phyloP scores from a whole-genome alignment of 2,113 vertebrate species.

The Pantherophis guttatus region DNA sequence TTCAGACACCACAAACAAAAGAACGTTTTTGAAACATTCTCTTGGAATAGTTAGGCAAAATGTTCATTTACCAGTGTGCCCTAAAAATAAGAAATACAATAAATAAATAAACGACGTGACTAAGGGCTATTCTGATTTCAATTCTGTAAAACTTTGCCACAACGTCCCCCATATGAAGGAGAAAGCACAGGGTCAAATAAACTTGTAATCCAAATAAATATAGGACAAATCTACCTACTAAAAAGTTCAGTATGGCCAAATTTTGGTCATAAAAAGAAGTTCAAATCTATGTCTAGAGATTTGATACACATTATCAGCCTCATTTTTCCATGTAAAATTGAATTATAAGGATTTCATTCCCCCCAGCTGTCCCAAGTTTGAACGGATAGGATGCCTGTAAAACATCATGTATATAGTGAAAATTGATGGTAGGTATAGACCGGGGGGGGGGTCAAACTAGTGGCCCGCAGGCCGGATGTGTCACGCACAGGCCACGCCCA shows the following conservation, averaged over 20 bases:
- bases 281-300: background rate
- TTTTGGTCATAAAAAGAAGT: background rate
- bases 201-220: background rate
- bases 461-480: no score
- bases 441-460: no score
- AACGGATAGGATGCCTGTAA: background rate
- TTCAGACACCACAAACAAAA: background rate
- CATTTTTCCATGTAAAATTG: background rate
- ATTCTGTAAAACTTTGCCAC: background rate
- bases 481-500: no score
- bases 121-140: background rate
- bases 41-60: background rate
- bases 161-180: background rate
- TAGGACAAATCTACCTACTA: background rate
- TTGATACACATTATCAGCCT: background rate
- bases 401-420: background rate
- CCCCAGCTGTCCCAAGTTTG: background rate
- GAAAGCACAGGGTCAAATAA: background rate
- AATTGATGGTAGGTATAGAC: background rate
- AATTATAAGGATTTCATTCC: background rate
- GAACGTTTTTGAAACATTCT: background rate
- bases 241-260: background rate
- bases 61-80: background rate
- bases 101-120: background rate
- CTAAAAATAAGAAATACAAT: background rate